Conservation (phyloP, 2,888 invertebrate species). For the Phortica magna region DNA sequence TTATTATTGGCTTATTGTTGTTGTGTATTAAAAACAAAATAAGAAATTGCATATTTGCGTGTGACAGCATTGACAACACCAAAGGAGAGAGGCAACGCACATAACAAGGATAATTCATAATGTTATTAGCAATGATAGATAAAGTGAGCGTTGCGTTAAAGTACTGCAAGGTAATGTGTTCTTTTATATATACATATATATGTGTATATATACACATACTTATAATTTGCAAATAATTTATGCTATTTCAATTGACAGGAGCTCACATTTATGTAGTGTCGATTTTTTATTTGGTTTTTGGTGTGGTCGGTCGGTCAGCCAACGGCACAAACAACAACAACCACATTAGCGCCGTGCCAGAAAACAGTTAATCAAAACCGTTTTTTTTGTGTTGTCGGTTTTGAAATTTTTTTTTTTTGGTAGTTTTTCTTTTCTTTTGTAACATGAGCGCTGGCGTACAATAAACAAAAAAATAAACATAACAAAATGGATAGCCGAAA, state of each 20-base stretch:
- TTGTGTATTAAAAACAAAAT: too few relatives aligned
- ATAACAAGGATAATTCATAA: neutral
- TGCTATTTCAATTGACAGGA: neutral
- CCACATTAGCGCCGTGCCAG: neutral
- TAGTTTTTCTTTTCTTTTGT: too few relatives aligned
- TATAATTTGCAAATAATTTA: too few relatives aligned
- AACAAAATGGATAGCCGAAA: constrained; percentile 52
- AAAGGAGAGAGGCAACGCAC: too few relatives aligned
- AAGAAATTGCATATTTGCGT: too few relatives aligned
- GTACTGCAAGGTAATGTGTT: neutral
- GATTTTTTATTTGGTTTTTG: too few relatives aligned
- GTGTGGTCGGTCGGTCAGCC: too few relatives aligned
- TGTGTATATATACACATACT: too few relatives aligned
- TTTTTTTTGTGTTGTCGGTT: neutral
- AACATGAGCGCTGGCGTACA: neutral
- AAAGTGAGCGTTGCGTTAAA: neutral
- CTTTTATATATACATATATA: too few relatives aligned
- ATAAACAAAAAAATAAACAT: neutral
- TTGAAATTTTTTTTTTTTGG: neutral
- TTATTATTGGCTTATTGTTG: too few relatives aligned
- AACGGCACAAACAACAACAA: neutral
- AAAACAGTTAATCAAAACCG: too few relatives aligned
- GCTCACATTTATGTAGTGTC: neutral
- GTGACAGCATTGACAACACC: too few relatives aligned
- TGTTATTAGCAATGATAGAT: neutral